Base-by-base conservation (phyloP, 1,140 invertebrate genomes). In the Caerostris darwini region DNA sequence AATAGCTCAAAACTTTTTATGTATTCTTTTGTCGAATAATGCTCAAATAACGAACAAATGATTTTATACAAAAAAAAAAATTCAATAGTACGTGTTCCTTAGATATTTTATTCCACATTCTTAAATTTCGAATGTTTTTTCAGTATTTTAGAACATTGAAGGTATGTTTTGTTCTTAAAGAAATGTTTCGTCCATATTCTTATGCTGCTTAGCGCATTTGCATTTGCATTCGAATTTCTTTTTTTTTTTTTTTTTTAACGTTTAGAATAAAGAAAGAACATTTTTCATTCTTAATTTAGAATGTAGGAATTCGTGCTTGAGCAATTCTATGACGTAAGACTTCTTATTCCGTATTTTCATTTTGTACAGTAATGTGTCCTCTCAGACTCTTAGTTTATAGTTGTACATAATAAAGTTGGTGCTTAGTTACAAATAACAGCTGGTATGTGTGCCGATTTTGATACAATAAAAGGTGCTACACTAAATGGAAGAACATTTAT, bases 401-500 rank as follows among this genome's bases (percentile, higher is more conserved):
- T 91, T 93, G 92, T 93, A 93, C 92, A 93, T 93, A 93, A 57
- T 87, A 71, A 71, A 54, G 50, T 87, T 93, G 92, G 92, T 93
- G 92, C 92, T 93, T 93, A 71, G 64, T 93, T 93, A 87, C 17
- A 34, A 87, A 19, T 10, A 93, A 91, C 88, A 81, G 91, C 91
- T 86, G 64, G 56, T 69, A 59, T 56, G 56, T 93, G 92, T 87
- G 34, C 92, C 83, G 83, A 93, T 87, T 93, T 93, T 93, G 92
- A 93, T 87, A 93, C 34, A 58, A 93, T 34, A 93, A 90, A 86
- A 93, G 92, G 92, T 87, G 92, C 92, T 93, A 93, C 92, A 93
- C 34, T 64, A 77, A 7, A 59, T 87, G 59, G 87, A 10, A 86
- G n/a, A 87, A 87, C 50, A 87, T 87, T 87, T 77, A 87, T 87